Percentiles rank a stretch among this genome's conserved stretches.
Conservation (phyloP, 2,888 invertebrate species). For the Eilema griseolum region DNA sequence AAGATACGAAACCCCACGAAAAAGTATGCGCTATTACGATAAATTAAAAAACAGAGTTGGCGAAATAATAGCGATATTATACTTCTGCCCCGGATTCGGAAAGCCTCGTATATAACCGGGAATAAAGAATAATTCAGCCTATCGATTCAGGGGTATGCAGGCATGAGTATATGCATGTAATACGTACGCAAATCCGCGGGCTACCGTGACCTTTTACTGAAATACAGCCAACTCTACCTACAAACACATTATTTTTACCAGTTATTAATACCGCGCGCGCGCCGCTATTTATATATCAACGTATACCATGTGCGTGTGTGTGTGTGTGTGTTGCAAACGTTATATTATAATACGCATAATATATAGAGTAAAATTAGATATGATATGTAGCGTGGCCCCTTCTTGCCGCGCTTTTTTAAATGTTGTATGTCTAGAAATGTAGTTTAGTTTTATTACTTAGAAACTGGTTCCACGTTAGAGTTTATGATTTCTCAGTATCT, state of each 20-base stretch:
- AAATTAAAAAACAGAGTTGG: not conserved
- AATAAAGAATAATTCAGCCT: not conserved
- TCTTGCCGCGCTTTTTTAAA: slow-evolving; percentile 30
- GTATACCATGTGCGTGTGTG: slow-evolving; percentile 42
- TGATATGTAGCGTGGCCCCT: slow-evolving; percentile 69
- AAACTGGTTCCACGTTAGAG: slow-evolving; percentile 7
- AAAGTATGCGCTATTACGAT: too few relatives aligned
- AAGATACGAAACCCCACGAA: too few relatives aligned
- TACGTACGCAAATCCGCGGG: slow-evolving; percentile 36
- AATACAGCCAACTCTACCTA: slow-evolving; percentile 61
- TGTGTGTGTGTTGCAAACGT: slow-evolving; percentile 57
- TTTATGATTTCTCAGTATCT: slow-evolving; percentile 8
- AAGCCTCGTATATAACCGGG: not conserved
- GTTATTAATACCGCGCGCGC: slow-evolving; percentile 70
- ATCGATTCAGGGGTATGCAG: not conserved
- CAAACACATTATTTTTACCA: slow-evolving; percentile 69
- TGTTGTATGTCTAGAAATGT: slow-evolving; percentile 43
- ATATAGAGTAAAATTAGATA: slow-evolving; percentile 71
- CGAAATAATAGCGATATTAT: not conserved
- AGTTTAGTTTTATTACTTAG: slow-evolving; percentile 22
- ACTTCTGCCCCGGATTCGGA: not conserved
- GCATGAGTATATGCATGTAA: not conserved
- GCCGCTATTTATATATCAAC: slow-evolving; percentile 56
- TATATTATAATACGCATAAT: slow-evolving; percentile 66
- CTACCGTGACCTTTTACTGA: slow-evolving; percentile 80